Conservation (phyloP, 2,113 vertebrate genomes). For the Pardalotus punctatus region DNA sequence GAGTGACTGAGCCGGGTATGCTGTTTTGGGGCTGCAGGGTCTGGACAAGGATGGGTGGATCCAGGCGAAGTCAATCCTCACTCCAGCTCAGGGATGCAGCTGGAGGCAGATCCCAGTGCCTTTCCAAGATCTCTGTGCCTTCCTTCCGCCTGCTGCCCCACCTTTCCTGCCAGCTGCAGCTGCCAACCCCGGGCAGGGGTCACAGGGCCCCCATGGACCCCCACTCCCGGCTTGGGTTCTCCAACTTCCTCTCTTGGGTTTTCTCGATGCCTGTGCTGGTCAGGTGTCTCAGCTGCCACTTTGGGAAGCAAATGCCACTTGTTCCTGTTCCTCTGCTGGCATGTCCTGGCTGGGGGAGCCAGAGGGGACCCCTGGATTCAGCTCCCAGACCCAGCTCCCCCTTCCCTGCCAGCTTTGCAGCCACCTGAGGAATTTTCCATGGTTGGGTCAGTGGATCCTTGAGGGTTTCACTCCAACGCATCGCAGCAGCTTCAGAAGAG, state of each 20-base stretch:
- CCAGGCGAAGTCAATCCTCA: background rate
- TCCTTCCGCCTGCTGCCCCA: too few species aligned
- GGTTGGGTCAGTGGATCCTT: rapidly evolving
- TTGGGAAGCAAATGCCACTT: rapidly evolving
- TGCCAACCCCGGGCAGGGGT: background rate
- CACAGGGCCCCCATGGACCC: rapidly evolving
- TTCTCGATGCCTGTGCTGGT: rapidly evolving
- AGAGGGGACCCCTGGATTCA: background rate
- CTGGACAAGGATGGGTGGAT: background rate
- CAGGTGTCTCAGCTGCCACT: background rate
- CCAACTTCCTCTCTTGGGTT: rapidly evolving
- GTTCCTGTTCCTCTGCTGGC: background rate
- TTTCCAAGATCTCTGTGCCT: background rate
- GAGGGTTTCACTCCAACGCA: rapidly evolving
- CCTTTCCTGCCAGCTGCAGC: background rate
- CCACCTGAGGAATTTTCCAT: background rate
- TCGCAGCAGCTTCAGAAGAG: rapidly evolving
- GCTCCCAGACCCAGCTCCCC: background rate
- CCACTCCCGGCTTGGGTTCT: rapidly evolving
- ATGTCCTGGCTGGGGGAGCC: rapidly evolving
- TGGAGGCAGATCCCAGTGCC: background rate
- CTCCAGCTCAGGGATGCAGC: background rate
- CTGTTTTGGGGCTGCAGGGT: background rate
- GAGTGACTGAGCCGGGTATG: background rate
- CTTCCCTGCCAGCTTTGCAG: background rate